Conservation (phyloP, 2,888 invertebrate species). For the Parascotia fuliginaria region DNA sequence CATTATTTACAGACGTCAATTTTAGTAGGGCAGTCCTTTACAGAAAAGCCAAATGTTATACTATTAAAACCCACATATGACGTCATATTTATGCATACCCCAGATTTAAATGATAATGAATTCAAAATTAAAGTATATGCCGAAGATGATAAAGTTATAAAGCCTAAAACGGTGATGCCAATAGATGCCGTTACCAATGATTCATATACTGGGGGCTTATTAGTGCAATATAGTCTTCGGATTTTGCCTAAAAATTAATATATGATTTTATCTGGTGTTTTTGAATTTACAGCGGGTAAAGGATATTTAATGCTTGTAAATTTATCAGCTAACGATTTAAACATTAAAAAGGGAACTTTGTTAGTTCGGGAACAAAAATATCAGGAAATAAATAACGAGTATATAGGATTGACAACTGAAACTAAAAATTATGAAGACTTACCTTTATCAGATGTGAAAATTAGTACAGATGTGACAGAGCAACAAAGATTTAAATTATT, state of each 20-base stretch:
- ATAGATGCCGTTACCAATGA: neutral
- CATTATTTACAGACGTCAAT: neutral
- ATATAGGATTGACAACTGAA: neutral
- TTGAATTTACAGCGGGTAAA: neutral
- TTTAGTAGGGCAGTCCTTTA: constrained; percentile 7
- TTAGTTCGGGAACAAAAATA: neutral
- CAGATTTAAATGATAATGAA: neutral
- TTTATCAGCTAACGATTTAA: neutral
- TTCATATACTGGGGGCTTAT: neutral
- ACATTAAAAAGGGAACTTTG: neutral
- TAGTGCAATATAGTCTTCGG: neutral
- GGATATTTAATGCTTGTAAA: neutral
- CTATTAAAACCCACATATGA: constrained; percentile 3
- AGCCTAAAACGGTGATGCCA: neutral
- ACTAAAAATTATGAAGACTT: neutral
- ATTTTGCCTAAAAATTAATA: neutral
- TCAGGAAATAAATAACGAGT: neutral
- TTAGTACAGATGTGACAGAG: constrained; percentile 3
- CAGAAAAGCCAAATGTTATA: constrained; percentile 6
- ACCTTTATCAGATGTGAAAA: neutral
- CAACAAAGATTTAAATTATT: too few species aligned
- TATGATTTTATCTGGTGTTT: neutral
- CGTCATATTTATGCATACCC: neutral
- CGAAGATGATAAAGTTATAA: neutral
- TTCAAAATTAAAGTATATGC: neutral